Base-by-base conservation (phyloP, 2,797 vertebrate genomes). In the Novumbra hubbsi region DNA sequence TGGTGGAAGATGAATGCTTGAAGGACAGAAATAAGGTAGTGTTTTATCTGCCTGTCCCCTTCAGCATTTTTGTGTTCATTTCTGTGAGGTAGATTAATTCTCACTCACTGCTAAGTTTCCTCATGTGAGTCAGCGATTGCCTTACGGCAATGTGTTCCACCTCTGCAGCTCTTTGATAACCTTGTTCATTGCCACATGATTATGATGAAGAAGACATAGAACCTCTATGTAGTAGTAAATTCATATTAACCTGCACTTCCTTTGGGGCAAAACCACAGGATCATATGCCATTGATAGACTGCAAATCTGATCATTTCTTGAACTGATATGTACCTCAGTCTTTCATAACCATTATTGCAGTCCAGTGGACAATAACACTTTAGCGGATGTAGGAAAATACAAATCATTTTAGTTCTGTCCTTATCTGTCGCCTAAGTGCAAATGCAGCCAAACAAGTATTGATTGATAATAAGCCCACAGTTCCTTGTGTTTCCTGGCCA, bases 171-270 rank as follows among this genome's bases (percentile, higher is more conserved):
- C 69, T 81, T 90, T 79, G 94, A 94, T 88, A 83, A 86, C 74
- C 75, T 80, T 78, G 90, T 94, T 89, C 90, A 91, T 89, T 90
- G 90, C 78, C 94, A 94, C 86, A 89, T 89, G 75, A 86, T 89
- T 80, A 86, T 91, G 85, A 88, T 86, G 87, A 88, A 85, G 80
- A 94, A 93, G 73, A 85, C 93, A 83, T 92, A 95, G 88, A 90
- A 93, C 76, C 93, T 93, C 90, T 91, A 91, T 85, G 92, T 94
- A 94, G 91, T 95, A 92, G 92, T 77, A 14, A 45, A 45, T 45
- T 0, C 11, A 45, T 45, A 81, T 65, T 67, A 27, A 38, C 32
- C 72, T 62, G 38, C 32, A 27, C n/a, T 28, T 49, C 64, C 64
- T 68, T 65, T 6, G 1, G 62, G 15, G 15, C 32, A 32, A 30